Percentiles rank a stretch among this genome's conserved stretches.
Conservation (phyloP, 2,797 vertebrate genomes). For the Cossypha dichroa region DNA sequence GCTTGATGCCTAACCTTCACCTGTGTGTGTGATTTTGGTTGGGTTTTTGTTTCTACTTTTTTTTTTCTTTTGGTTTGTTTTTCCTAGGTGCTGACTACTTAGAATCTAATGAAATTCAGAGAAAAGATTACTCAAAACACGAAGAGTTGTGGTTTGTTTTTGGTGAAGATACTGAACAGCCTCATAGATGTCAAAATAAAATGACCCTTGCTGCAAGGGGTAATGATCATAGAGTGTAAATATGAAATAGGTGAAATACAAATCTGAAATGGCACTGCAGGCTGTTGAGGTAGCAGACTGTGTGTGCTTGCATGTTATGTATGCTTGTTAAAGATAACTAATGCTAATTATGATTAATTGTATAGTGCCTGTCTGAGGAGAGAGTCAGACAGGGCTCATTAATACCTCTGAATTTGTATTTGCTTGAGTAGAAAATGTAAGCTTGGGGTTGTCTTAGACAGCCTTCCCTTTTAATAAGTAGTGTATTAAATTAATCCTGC, state of each 20-base stretch:
- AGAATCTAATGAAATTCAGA: not conserved
- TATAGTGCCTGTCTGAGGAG: not conserved
- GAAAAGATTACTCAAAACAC: not conserved
- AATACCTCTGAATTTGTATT: not conserved
- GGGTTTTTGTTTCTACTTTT: accelerated
- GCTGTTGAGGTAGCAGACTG: not conserved
- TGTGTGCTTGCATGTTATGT: not conserved
- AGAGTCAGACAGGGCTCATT: not conserved
- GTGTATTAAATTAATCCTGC: not conserved
- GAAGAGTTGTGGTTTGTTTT: not conserved
- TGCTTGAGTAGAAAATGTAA: not conserved
- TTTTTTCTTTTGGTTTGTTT: not conserved
- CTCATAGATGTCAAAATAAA: not conserved
- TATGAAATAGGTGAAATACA: not conserved
- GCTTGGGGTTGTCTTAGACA: not conserved
- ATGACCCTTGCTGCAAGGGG: not conserved
- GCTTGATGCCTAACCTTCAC: not conserved
- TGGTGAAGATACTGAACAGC: not conserved
- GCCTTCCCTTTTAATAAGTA: not conserved
- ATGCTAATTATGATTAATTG: not conserved
- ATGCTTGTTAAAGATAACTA: not conserved
- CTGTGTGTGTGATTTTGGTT: not conserved
- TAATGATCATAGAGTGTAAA: not conserved
- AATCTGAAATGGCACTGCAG: not conserved
- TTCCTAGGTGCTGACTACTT: not conserved